Base-by-base conservation (phyloP, 1,140 invertebrate species). In the Drosophila simulans region DNA sequence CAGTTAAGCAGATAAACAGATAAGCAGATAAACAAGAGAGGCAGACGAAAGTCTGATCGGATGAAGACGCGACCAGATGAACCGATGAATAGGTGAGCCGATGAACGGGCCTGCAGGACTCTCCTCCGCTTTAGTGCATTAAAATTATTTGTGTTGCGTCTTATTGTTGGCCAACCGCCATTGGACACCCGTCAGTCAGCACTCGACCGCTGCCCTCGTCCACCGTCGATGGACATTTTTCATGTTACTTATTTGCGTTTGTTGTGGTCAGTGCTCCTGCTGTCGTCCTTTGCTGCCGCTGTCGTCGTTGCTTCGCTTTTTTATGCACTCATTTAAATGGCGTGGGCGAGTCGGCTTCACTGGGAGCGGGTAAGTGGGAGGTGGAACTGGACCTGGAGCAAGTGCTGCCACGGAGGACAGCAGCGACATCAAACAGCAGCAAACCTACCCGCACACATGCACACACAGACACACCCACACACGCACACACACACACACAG, bases 91-190 rank as follows among this genome's bases (percentile, higher is more conserved):
- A 45, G 17, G 8, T 45, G 42, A 45, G 15, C 17, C 11, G 20
- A 10, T 45, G 42, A 45, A 45, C 42, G 20, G 17, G 3, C 5
- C 25, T 11, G 4, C 37, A 4, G 37, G 3, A 11, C 37, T 51
- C 27, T 31, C n/a, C 27, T 31, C n/a, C 8, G n/a, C 25, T 17
- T 22, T 8, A 64, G 56, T 86, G 82, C 68, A 85, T 85, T 88
- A 68, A 85, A 77, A 78, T 77, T 75, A 78, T 88, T 85, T 85
- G 68, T 71, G 66, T 71, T 86, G 74, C 63, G 54, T 74, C 74
- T 65, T 69, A 64, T 86, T 70, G 62, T 72, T 72, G 48, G 68
- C 64, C 65, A 72, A 60, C 69, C 68, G 55, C 68, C 68, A 52
- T 48, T n/a, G 34, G 69, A 60, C 54, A 72, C 69, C 66, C 69